These are phyloP conservation scores for Arctia plantaginis DNA, from an alignment of 2,888 invertebrate genomes.

Conservation along the genomic window DNA sequence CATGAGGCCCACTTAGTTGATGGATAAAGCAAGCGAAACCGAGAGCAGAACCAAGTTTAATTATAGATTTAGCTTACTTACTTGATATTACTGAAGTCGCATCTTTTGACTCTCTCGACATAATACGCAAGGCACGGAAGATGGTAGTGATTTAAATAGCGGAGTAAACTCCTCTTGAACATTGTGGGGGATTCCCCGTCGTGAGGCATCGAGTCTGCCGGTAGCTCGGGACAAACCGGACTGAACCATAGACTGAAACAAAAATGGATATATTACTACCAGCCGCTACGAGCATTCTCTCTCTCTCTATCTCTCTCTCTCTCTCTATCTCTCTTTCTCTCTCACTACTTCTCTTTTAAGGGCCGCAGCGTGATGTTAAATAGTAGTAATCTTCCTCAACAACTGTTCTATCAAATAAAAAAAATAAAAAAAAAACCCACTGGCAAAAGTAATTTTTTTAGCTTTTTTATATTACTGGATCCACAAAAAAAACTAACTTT, in stretches of 20 bases:
- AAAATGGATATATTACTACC: not conserved
- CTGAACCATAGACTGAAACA: slow-evolving; percentile 93
- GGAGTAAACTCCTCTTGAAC: slow-evolving; percentile 92
- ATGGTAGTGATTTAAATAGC: slow-evolving; percentile 92
- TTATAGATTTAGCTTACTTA: slow-evolving; percentile 67
- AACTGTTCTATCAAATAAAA: too few relatives aligned
- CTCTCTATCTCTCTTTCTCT: not conserved
- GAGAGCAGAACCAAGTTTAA: too few relatives aligned
- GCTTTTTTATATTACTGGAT: too few relatives aligned
- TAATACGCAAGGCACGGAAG: slow-evolving; percentile 89
- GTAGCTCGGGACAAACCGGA: slow-evolving; percentile 90
- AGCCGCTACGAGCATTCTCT: not conserved
- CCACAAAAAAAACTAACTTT: too few relatives aligned
- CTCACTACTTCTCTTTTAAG: too few relatives aligned
- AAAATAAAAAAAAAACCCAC: too few relatives aligned
- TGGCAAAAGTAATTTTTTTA: too few relatives aligned
- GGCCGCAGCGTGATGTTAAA: too few relatives aligned
- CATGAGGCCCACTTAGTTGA: too few relatives aligned
- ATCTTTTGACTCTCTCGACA: slow-evolving; percentile 90
- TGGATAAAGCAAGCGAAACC: too few relatives aligned
- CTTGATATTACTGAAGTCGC: slow-evolving; percentile 95
- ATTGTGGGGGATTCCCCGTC: slow-evolving; percentile 93
- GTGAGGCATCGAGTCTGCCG: slow-evolving; percentile 79
- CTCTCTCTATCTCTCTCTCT: not conserved
- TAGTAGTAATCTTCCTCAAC: too few relatives aligned